Base-by-base conservation (phyloP, 1,140 invertebrate genomes). In the Ruditapes philippinarum region DNA sequence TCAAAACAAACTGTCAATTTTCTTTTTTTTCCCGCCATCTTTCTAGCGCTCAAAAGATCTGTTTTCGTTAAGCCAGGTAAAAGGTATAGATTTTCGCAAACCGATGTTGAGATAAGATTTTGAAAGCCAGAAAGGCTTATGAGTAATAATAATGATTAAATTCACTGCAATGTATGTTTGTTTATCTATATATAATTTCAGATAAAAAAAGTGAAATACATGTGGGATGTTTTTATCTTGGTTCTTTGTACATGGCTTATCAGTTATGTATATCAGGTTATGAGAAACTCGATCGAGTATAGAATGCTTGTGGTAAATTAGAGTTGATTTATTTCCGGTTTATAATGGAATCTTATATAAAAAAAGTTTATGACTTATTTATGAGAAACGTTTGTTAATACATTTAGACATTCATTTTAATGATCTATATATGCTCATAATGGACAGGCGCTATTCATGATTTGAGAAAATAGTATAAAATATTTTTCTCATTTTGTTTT, bases 1-100 rank as follows among this genome's bases (percentile, higher is more conserved):
- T 70, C 65, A 70, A 70, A 70, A 70, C 65, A 70, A 70, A 70
- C 65, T 70, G 65, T 70, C 65, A 70, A 70, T 70, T 62, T 70
- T 70, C 33, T 1, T 70, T 38, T 70, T 70, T 38, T 5, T 38
- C 36, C 22, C 14, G 5, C 42, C n/a, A n/a, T n/a, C n/a, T n/a
- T n/a, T n/a, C n/a, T n/a, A n/a, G n/a, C 62, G 2, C 33, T 31
- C 33, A 31, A 31, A 3, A 65, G 62, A 65, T 65, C 33, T 36
- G 33, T 70, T 14, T 5, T 19, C 33, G 33, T 70, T 70, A 3
- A 25, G 0, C 14, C 65, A 70, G 65, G 65, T 70, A 70, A 70
- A 40, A 11, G 22, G 65, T 14, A 70, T 11, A 19, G 36, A 38
- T 38, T 14, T 17, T 38, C 1, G 36, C 22, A 36, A 38, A 38